A percentile compares a stretch with the other conserved stretches of the same genome.
These are phyloP conservation scores for Hycleus cichorii DNA, from an alignment of 1,140 invertebrate species.

Conservation along the genomic window DNA sequence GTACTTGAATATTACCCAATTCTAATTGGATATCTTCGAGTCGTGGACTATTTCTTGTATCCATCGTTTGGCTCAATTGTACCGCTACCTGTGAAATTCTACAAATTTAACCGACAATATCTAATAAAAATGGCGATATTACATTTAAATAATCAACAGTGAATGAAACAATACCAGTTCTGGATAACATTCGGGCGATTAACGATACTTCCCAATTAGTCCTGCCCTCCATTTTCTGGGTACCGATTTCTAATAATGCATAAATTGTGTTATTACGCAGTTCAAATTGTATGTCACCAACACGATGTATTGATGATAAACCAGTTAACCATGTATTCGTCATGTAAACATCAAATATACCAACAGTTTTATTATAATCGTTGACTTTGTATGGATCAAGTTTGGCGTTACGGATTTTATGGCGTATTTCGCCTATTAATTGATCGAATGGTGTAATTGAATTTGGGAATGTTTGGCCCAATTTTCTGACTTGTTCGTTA, in stretches of 20 bases:
- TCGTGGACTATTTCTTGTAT: constrained; percentile 61
- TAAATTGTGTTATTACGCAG: constrained; percentile 64
- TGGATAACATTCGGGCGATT: constrained; percentile 56
- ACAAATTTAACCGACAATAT: background rate
- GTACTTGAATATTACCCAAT: constrained; percentile 73
- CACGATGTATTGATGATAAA: constrained; percentile 69
- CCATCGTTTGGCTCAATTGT: constrained; percentile 63
- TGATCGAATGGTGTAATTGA: constrained; percentile 79
- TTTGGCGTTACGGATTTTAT: constrained; percentile 58
- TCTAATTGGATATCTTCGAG: constrained; percentile 68
- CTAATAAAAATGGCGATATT: constrained; percentile 19
- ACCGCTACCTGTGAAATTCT: constrained; percentile 26
- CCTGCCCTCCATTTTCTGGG: constrained; percentile 64
- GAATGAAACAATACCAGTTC: constrained; percentile 64
- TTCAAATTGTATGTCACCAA: constrained; percentile 65
- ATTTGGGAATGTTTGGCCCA: constrained; percentile 70
- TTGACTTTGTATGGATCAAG: constrained; percentile 66
- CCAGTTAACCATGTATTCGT: constrained; percentile 70
- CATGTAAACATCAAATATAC: constrained; percentile 59
- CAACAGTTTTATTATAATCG: constrained; percentile 62
- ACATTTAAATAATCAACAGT: constrained; percentile 66
- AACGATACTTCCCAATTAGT: constrained; percentile 70
- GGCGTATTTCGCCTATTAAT: constrained; percentile 63
- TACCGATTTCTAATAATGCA: constrained; percentile 63
- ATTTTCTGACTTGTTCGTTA: constrained; percentile 48